A percentile compares a stretch with the other conserved stretches of the same genome.
These are phyloP conservation scores for Calliopsis andreniformis DNA, from an alignment of 1,140 invertebrate species.

Conservation along the genomic window DNA sequence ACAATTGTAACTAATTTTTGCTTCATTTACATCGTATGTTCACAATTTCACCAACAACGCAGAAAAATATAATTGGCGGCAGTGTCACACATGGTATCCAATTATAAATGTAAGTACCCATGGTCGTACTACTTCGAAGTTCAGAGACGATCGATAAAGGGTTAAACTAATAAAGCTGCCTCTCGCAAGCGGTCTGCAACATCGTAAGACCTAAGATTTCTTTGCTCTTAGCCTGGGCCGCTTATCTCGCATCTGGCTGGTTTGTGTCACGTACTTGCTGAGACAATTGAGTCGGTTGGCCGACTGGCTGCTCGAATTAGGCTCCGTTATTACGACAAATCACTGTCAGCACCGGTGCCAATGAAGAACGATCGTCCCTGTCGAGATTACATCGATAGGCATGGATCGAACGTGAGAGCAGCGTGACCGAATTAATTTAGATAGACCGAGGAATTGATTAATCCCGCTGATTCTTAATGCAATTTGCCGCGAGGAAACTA, in stretches of 20 bases:
- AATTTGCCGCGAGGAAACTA: not conserved
- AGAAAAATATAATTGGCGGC: constrained; percentile 23
- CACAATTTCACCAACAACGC: constrained; percentile 1
- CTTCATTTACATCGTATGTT: too few species aligned
- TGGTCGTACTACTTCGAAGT: not conserved
- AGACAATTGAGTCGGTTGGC: constrained; percentile 48
- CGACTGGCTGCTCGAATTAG: constrained; percentile 31
- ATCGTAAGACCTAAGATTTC: constrained; percentile 40
- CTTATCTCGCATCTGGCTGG: constrained; percentile 25
- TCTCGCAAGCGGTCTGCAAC: not conserved
- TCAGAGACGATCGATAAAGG: constrained; percentile 26
- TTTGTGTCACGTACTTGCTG: constrained; percentile 37
- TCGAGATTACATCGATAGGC: constrained; percentile 13
- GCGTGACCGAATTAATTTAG: constrained; percentile 6
- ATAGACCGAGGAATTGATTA: constrained; percentile 19
- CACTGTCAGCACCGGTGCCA: constrained; percentile 39
- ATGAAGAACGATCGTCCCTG: constrained; percentile 50
- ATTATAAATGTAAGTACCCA: constrained; percentile 29
- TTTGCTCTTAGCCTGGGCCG: constrained; percentile 3
- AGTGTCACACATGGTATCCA: constrained; percentile 8
- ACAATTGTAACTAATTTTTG: too few species aligned
- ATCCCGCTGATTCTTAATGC: not conserved
- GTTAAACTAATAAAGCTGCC: constrained; percentile 29
- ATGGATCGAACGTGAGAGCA: constrained; percentile 28
- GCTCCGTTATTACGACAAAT: constrained; percentile 42